A percentile compares a stretch with the other conserved stretches of the same genome.
These are phyloP conservation scores for Notothenia coriiceps DNA, from an alignment of 2,113 vertebrate species.

Conservation along the genomic window DNA sequence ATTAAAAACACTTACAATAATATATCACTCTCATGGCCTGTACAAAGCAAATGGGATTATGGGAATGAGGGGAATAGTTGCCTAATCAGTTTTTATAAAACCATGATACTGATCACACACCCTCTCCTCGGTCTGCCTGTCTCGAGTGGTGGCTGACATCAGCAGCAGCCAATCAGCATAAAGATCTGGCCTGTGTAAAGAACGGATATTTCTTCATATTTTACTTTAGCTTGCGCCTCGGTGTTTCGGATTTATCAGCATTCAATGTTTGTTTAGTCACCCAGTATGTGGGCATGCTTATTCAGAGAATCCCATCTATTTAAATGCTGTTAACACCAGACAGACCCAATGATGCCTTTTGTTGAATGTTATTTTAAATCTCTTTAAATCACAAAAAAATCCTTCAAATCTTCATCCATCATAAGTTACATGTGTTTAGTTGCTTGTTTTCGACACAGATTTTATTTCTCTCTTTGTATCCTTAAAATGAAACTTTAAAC, in stretches of 20 bases:
- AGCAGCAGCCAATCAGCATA: background rate
- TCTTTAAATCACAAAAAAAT: background rate
- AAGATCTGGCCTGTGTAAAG: background rate
- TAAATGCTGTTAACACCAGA: background rate
- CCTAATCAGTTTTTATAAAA: too few relatives aligned
- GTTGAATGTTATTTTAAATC: background rate
- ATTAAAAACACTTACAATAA: background rate
- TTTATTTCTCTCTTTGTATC: background rate
- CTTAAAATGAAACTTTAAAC: constrained; percentile 1
- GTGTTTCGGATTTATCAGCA: too few relatives aligned
- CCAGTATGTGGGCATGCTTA: background rate
- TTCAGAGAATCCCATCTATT: background rate
- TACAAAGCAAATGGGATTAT: too few relatives aligned
- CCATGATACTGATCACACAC: background rate
- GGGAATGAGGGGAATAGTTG: too few relatives aligned
- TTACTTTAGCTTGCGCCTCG: background rate
- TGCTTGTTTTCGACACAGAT: constrained; percentile 4
- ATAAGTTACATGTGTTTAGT: background rate
- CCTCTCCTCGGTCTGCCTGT: background rate
- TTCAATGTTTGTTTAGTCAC: background rate
- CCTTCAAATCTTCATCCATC: background rate
- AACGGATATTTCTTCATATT: background rate
- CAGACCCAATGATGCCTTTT: background rate
- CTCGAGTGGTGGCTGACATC: background rate
- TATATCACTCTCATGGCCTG: background rate